Percentiles rank a stretch among this genome's conserved stretches.
phyloP scores from a whole-genome alignment of 2,888 invertebrate genomes.

The Trichopoda pennipes region DNA sequence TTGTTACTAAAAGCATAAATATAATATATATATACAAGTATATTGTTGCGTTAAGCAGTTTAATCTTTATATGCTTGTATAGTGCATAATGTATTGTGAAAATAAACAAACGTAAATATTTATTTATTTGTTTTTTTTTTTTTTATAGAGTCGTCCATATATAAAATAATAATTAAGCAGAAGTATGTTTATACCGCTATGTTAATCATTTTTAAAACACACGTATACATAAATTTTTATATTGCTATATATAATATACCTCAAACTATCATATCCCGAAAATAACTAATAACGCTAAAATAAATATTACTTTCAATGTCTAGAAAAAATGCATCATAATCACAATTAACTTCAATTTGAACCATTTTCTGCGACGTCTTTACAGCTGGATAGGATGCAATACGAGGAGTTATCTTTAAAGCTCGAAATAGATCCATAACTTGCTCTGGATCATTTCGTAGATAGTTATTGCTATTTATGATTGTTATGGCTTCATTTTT shows the following conservation, averaged over 20 bases:
- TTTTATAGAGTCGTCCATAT: too few species aligned
- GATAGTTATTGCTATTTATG: conserved; percentile 59
- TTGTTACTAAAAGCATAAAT: conserved; percentile 64
- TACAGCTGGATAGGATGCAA: conserved; percentile 42
- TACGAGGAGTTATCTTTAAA: conserved; percentile 73
- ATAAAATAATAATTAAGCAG: neutral
- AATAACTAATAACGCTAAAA: conserved; percentile 73
- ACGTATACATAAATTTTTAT: too few species aligned
- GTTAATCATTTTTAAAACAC: neutral
- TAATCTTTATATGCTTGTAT: conserved; percentile 52
- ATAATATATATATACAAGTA: conserved; percentile 15
- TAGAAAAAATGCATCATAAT: conserved; percentile 74
- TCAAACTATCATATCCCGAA: conserved; percentile 73
- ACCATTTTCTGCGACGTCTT: conserved; percentile 67
- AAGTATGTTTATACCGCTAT: neutral
- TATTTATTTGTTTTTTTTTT: too few species aligned
- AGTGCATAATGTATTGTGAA: neutral
- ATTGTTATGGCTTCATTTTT: conserved; percentile 70
- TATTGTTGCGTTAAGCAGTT: conserved; percentile 57
- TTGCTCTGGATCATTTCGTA: conserved; percentile 62
- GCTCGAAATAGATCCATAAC: conserved; percentile 71
- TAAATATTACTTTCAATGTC: conserved; percentile 72
- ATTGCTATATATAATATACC: neutral
- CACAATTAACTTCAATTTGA: conserved; percentile 74
- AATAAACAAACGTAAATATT: neutral